These are phyloP conservation scores for Syngnathus scovelli DNA, from an alignment of 2,113 vertebrate genomes.

Conservation along the genomic window DNA sequence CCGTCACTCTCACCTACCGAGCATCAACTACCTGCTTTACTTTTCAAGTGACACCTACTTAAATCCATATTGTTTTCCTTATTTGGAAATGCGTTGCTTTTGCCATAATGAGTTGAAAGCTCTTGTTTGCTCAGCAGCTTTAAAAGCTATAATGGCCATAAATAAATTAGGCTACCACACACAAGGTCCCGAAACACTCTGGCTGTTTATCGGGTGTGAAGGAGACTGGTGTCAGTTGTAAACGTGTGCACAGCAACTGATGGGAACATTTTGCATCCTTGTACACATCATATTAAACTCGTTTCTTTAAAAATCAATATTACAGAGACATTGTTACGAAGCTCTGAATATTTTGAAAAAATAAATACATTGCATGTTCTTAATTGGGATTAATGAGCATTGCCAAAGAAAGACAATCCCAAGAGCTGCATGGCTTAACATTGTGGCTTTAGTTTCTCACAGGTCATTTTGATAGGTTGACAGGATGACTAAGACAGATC, in stretches of 20 bases:
- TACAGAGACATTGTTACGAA: background rate
- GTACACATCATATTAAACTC: background rate
- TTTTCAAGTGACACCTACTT: background rate
- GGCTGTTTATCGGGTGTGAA: slow-evolving; percentile 2
- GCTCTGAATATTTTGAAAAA: background rate
- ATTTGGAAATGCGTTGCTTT: background rate
- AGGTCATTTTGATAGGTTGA: slow-evolving; percentile 18
- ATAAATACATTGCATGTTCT: slow-evolving; percentile 3
- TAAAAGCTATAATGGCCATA: slow-evolving; percentile 20
- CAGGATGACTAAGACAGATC: slow-evolving; percentile 21
- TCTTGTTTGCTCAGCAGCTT: background rate
- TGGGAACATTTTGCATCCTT: background rate
- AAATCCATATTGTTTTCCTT: background rate
- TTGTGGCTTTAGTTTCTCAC: slow-evolving; percentile 27
- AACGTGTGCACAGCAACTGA: background rate
- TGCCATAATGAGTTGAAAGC: background rate
- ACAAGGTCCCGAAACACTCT: background rate
- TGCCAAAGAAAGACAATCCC: slow-evolving; percentile 15
- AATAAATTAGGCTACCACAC: slow-evolving; percentile 24
- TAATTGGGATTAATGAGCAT: slow-evolving; percentile 10
- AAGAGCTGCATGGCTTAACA: slow-evolving; percentile 17
- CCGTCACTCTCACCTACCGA: slow-evolving; percentile 13
- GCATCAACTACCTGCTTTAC: background rate
- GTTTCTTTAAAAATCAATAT: background rate
- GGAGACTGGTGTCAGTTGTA: background rate